Evolutionary conservation across 2,113 vertebrate species (phyloP).

Genomic region (Actenoides lindsayi): DNA sequence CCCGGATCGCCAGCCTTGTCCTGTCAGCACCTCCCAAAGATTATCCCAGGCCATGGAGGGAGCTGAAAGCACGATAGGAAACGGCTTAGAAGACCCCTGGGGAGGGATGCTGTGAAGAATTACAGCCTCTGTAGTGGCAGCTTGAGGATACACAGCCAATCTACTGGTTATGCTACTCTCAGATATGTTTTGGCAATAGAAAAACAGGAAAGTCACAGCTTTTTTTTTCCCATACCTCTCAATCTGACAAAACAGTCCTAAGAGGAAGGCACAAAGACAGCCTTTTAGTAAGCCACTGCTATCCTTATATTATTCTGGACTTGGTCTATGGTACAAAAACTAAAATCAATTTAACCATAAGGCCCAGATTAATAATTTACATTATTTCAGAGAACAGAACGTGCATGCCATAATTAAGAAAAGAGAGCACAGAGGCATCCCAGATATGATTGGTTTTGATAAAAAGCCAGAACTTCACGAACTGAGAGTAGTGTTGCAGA

Average conservation of each 20-base stretch:
- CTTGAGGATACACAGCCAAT: background rate
- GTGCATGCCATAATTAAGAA: background rate
- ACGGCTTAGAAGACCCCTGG: background rate
- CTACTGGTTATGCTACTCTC: background rate
- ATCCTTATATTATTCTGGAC: background rate
- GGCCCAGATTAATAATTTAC: background rate
- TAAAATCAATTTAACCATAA: background rate
- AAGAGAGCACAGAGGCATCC: background rate
- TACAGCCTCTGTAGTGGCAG: background rate
- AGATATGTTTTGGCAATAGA: background rate
- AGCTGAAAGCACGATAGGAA: background rate
- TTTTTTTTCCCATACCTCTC: background rate
- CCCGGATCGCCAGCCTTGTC: background rate
- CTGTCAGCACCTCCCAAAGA: constrained; percentile 37
- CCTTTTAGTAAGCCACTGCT: background rate
- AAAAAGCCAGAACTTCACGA: background rate
- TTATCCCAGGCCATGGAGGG: background rate
- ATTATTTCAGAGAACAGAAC: background rate
- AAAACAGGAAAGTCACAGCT: background rate
- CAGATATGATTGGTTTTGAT: background rate
- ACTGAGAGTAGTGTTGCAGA: background rate
- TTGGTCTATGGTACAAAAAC: background rate
- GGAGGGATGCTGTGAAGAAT: background rate
- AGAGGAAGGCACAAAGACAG: background rate
- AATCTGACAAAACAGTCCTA: background rate